These are phyloP conservation scores for Bhutanitis thaidina DNA, from an alignment of 2,888 invertebrate species.

Conservation along the genomic window DNA sequence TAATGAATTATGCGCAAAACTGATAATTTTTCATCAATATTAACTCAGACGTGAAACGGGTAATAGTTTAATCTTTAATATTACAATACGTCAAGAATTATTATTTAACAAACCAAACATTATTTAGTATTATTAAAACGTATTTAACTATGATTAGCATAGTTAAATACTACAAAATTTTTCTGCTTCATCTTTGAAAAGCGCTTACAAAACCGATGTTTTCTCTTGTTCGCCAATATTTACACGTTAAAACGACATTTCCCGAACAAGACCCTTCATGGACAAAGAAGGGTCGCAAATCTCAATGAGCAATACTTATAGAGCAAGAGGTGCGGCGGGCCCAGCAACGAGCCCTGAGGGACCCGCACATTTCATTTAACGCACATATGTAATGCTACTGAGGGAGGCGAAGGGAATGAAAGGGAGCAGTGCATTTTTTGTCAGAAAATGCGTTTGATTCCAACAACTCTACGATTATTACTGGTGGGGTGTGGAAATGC, in stretches of 20 bases:
- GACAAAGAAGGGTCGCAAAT: slow-evolving; percentile 34
- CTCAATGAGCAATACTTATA: slow-evolving; percentile 55
- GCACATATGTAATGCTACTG: slow-evolving; percentile 42
- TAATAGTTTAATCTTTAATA: too few relatives aligned
- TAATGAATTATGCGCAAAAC: too few relatives aligned
- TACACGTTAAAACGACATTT: slow-evolving; percentile 59
- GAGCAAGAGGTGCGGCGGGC: slow-evolving; percentile 35
- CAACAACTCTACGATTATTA: slow-evolving; percentile 4
- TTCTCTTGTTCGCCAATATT: slow-evolving; percentile 43
- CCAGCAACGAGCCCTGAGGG: slow-evolving; percentile 42
- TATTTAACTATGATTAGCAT: too few relatives aligned
- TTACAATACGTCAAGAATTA: too few relatives aligned
- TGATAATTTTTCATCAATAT: too few relatives aligned
- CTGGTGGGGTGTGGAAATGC: background rate
- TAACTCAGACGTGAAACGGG: too few relatives aligned
- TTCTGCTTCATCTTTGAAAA: background rate
- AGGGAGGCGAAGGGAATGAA: background rate
- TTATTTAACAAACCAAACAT: too few relatives aligned
- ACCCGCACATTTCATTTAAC: slow-evolving; percentile 56
- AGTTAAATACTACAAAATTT: too few relatives aligned
- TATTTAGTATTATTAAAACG: too few relatives aligned
- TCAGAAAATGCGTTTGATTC: slow-evolving; percentile 34
- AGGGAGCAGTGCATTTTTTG: slow-evolving; percentile 34
- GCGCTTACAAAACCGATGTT: slow-evolving; percentile 26
- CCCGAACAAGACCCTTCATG: slow-evolving; percentile 30